Conservation (phyloP, 2,888 invertebrate species). For the Tubiluchus corallicola region DNA sequence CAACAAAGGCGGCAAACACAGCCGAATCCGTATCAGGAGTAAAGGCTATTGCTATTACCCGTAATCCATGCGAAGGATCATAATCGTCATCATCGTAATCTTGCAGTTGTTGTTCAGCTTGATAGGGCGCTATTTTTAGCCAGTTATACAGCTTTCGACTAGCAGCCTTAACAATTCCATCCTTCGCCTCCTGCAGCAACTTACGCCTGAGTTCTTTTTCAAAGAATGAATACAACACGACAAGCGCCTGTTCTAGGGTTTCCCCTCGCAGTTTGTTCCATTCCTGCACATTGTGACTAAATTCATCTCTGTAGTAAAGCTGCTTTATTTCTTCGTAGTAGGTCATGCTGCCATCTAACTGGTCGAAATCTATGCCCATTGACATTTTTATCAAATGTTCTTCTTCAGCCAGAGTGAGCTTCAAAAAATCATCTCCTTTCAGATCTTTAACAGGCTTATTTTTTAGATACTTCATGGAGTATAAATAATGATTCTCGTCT, state of each 20-base stretch:
- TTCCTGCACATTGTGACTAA: slow-evolving; percentile 75
- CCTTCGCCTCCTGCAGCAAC: slow-evolving; percentile 62
- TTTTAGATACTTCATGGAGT: slow-evolving; percentile 58
- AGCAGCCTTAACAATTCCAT: slow-evolving; percentile 40
- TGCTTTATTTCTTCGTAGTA: slow-evolving; percentile 79
- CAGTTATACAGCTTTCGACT: slow-evolving; percentile 71
- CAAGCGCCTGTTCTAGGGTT: slow-evolving; percentile 69
- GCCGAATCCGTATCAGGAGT: slow-evolving; percentile 34
- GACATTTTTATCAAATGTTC: slow-evolving; percentile 9
- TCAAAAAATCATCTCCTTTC: slow-evolving; percentile 71
- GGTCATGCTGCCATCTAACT: slow-evolving; percentile 14
- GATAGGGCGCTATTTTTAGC: slow-evolving; percentile 73
- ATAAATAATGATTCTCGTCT: slow-evolving; percentile 68
- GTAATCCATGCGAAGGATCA: slow-evolving; percentile 56
- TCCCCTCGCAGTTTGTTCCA: slow-evolving; percentile 81
- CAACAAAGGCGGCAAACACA: slow-evolving; percentile 69
- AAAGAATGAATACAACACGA: slow-evolving; percentile 73
- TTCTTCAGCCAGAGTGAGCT: slow-evolving; percentile 34
- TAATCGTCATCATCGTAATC: slow-evolving; percentile 62
- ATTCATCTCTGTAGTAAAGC: slow-evolving; percentile 74
- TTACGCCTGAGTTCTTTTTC: slow-evolving; percentile 61
- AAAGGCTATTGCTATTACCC: slow-evolving; percentile 69
- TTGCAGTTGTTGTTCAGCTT: slow-evolving; percentile 39
- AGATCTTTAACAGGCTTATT: slow-evolving; percentile 80
- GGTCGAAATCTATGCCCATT: slow-evolving; percentile 14